Conservation (phyloP, 92 coral and sea anemone species). For the Pocillopora meandrina region DNA sequence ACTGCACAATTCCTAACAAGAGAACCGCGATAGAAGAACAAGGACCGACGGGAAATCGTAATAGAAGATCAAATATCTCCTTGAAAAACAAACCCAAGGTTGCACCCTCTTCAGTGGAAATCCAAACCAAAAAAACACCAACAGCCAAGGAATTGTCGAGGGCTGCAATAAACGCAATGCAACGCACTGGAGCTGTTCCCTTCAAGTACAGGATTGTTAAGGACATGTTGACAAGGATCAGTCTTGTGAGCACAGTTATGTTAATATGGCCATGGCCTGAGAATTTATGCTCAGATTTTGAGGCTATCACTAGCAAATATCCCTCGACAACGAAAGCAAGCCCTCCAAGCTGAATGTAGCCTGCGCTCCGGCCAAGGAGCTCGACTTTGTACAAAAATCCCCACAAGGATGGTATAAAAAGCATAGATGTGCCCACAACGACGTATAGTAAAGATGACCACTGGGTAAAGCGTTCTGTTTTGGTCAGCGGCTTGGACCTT, state of each 20-base stretch:
- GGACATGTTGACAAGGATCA: conserved; percentile 22
- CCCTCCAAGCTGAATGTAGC: conserved; percentile 22
- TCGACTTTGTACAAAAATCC: conserved; percentile 11
- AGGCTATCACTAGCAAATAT: conserved; percentile 22
- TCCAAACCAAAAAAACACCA: conserved; percentile 28
- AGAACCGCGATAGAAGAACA: conserved; percentile 25
- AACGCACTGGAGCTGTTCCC: conserved; percentile 14
- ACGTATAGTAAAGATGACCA: conserved; percentile 28
- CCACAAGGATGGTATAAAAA: conserved; percentile 36
- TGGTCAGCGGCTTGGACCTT: conserved; percentile 19
- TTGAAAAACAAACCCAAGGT: conserved; percentile 16
- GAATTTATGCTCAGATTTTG: conserved; percentile 18
- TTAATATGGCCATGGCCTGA: conserved; percentile 33
- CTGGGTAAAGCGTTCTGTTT: conserved; percentile 28
- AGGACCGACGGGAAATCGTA: conserved; percentile 16
- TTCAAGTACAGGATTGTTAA: background rate
- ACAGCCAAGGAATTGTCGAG: conserved; percentile 27
- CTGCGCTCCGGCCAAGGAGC: conserved; percentile 19
- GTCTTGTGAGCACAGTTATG: conserved; percentile 23
- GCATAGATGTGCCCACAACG: conserved; percentile 14
- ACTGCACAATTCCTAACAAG: conserved; percentile 12
- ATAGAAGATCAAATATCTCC: conserved; percentile 21
- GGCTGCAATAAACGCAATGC: conserved; percentile 8
- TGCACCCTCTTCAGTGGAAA: conserved; percentile 17
- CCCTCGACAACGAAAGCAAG: conserved; percentile 23